Base-by-base conservation (phyloP, 92 coral and sea anemone species). In the Epizoanthus stellaris region DNA sequence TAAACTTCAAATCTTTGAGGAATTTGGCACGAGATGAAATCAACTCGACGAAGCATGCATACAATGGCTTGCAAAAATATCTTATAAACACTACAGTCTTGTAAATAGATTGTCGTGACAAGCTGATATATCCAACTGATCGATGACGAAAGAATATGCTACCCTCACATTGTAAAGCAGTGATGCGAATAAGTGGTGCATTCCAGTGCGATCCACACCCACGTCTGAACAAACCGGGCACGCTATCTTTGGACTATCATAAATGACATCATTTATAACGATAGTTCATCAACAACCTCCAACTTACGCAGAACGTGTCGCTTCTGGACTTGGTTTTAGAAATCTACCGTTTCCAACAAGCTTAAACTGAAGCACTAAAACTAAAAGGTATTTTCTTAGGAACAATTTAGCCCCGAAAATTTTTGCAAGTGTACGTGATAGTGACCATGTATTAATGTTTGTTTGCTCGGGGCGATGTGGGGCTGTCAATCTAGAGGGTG, bases 391-490 rank as follows among this genome's bases (percentile, higher is more conserved):
- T 42, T 70, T 63, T 77, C 7, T 63, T 34, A 17, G 4, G 4
- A 4, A 68, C 38, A 19, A 8, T 49, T 9, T 13, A 8, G 56
- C 9, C 56, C 14, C n/a, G 57, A 62, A 7, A 19, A 43, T 23
- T n/a, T 7, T 25, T 79, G 40, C 19, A 20, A 11, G 72, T 40
- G 83, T 62, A 79, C 83, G 83, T 79, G 83, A 79, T 64, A 17
- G 17, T 13, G 7, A 3, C 17, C 57, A 17, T 61, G 42, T 40
- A 11, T 3, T 8, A 20, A 12, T 76, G 11, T n/a, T 79, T 63
- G 54, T 59, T 76, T 64, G 83, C 83, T 79, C 67, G 83, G 30
- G 83, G 83, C 83, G n/a, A 79, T 63, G 61, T 20, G 10, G 65
- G 53, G 83, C 13, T 79, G 83, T 63, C 83, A 79, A 59, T 79